Percentiles rank a stretch among this genome's conserved stretches.
Evolutionary conservation across 2,888 invertebrate species (phyloP).

Genomic region (Drosophila infuscata): DNA sequence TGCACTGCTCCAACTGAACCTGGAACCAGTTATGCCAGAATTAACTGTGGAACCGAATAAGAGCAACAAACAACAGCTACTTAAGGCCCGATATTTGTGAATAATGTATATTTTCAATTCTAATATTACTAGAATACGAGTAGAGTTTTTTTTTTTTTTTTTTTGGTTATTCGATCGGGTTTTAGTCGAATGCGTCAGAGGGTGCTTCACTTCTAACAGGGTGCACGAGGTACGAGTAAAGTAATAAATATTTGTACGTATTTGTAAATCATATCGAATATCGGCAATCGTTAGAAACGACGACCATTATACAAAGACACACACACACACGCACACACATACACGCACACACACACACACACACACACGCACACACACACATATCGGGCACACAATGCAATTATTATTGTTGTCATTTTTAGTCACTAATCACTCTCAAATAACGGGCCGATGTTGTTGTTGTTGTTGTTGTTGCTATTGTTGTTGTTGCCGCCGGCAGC

Average conservation of each 20-base stretch:
- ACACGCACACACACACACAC: neutral
- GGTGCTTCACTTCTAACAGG: neutral
- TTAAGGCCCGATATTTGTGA: too few relatives aligned
- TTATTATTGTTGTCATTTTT: constrained; percentile 67
- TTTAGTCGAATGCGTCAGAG: neutral
- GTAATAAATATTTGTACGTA: constrained; percentile 52
- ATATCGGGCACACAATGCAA: constrained; percentile 43
- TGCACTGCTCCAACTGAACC: neutral
- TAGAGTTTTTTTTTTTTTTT: neutral
- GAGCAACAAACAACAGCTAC: too few relatives aligned
- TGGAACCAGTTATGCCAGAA: neutral
- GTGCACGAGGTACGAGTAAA: constrained; percentile 5
- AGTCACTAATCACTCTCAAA: constrained; percentile 77
- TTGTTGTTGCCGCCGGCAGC: constrained; percentile 48
- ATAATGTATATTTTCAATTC: too few relatives aligned
- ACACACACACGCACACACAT: constrained; percentile 3
- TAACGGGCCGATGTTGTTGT: constrained; percentile 55
- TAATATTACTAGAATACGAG: neutral
- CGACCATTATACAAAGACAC: constrained; percentile 54
- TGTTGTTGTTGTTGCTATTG: constrained; percentile 17
- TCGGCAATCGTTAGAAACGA: constrained; percentile 24
- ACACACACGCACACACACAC: constrained; percentile 6
- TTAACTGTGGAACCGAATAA: too few relatives aligned
- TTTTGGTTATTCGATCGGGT: neutral
- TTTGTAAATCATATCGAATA: constrained; percentile 62